These are phyloP conservation scores for Trypoxylus dichotomus DNA, from an alignment of 1,140 invertebrate species.

Conservation along the genomic window DNA sequence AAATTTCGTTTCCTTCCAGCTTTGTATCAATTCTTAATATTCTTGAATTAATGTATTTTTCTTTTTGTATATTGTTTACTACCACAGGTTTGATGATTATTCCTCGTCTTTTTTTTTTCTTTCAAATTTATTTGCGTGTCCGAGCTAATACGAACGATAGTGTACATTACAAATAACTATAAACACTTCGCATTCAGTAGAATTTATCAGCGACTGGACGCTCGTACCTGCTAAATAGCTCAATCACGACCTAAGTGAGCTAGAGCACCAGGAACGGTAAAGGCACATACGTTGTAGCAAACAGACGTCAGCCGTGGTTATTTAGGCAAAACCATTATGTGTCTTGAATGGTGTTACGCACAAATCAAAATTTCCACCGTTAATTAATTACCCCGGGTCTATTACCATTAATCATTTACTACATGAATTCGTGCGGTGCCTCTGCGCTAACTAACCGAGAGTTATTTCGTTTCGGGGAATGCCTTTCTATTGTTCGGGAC, in stretches of 20 bases:
- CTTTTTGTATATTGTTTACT: no score
- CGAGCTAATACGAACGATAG: no score
- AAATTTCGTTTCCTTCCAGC: no score
- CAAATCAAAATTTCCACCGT: constrained; percentile 14
- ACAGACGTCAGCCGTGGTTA: constrained; percentile 7
- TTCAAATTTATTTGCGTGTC: no score
- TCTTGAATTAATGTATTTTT: no score
- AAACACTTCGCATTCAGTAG: no score
- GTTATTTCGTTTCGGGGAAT: constrained; percentile 18
- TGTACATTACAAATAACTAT: no score
- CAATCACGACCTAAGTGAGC: not conserved
- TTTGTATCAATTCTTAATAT: no score
- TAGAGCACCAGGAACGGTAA: not conserved
- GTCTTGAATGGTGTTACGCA: constrained; percentile 2
- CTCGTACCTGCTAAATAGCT: not conserved
- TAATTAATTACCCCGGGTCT: constrained; percentile 13
- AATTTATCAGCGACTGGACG: no score
- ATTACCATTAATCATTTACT: constrained; percentile 22
- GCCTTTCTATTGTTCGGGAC: constrained; percentile 2
- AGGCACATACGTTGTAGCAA: not conserved
- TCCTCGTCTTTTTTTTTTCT: no score
- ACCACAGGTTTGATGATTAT: no score
- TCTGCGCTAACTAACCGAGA: constrained; percentile 12
- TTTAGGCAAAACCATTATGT: constrained; percentile 22
- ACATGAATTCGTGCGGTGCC: constrained; percentile 1